Conservation (phyloP, 53 echinoderm and acorn worm species). For the Holothuria scabra region DNA sequence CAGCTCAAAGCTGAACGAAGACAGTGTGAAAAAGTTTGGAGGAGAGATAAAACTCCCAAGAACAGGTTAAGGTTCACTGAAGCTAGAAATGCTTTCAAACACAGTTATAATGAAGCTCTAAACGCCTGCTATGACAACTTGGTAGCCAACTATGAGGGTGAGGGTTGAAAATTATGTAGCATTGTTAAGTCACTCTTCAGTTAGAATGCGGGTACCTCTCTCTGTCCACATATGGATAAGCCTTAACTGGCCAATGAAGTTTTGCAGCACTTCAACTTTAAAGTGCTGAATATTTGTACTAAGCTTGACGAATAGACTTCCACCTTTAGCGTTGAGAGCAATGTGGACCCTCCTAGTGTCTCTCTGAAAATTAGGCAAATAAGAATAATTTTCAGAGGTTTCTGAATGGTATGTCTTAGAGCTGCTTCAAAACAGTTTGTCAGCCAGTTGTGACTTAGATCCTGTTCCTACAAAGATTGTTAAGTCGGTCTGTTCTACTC, state of each 20-base stretch:
- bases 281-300: neutral
- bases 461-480: neutral
- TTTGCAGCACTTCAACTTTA: conserved; percentile 7
- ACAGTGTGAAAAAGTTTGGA: too few relatives aligned
- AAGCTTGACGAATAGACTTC: neutral
- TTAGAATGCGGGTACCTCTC: neutral
- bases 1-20: too few relatives aligned
- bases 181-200: neutral
- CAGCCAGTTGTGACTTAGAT: neutral
- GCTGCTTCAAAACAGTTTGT: neutral
- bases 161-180: neutral
- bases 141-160: neutral
- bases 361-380: too few relatives aligned
- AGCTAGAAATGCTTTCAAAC: too few relatives aligned
- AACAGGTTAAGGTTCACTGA: too few relatives aligned
- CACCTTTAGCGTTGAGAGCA: neutral
- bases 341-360: neutral
- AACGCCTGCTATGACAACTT: too few relatives aligned
- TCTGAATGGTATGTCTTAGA: neutral
- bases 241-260: neutral
- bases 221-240: neutral
- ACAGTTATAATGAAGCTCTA: too few relatives aligned
- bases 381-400: neutral
- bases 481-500: neutral
- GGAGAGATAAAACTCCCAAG: too few relatives aligned